Evolutionary conservation across 2,113 vertebrate species (phyloP).

Genomic region (Tachycineta bicolor): DNA sequence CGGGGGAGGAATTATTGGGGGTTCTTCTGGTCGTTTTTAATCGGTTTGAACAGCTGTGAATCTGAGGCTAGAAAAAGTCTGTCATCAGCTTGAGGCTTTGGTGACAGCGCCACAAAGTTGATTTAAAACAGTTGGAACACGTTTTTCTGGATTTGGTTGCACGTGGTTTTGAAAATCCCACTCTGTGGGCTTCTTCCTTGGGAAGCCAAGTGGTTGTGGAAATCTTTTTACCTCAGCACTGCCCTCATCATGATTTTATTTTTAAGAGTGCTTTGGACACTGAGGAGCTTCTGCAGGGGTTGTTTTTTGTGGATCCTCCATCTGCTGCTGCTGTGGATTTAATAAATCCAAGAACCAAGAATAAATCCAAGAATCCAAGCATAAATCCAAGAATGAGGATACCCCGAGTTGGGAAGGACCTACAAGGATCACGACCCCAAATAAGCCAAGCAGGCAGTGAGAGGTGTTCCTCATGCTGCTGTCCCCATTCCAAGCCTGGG

Average conservation of each 20-base stretch:
- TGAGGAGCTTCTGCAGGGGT: not conserved
- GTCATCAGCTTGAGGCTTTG: not conserved
- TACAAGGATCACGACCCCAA: not conserved
- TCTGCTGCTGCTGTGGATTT: not conserved
- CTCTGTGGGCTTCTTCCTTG: not conserved
- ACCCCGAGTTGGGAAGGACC: not conserved
- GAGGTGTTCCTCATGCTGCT: not conserved
- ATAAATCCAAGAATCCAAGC: not conserved
- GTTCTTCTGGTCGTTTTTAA: not conserved
- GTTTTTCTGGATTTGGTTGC: not conserved
- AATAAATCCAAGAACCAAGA: not conserved
- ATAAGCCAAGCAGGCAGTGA: accelerated
- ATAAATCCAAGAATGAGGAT: accelerated
- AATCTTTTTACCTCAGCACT: not conserved
- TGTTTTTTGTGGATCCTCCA: not conserved
- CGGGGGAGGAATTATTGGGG: not conserved
- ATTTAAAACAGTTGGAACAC: not conserved
- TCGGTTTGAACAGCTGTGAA: not conserved
- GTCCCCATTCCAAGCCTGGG: not conserved
- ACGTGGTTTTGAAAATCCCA: not conserved
- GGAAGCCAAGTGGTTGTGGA: not conserved
- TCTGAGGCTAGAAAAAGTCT: not conserved
- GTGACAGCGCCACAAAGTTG: not conserved
- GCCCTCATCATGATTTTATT: not conserved
- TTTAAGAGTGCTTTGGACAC: accelerated